Evolutionary conservation across 2,113 vertebrate species (phyloP), one percentile per base, ranked within the genome.

Genomic region (Agelaius phoeniceus): DNA sequence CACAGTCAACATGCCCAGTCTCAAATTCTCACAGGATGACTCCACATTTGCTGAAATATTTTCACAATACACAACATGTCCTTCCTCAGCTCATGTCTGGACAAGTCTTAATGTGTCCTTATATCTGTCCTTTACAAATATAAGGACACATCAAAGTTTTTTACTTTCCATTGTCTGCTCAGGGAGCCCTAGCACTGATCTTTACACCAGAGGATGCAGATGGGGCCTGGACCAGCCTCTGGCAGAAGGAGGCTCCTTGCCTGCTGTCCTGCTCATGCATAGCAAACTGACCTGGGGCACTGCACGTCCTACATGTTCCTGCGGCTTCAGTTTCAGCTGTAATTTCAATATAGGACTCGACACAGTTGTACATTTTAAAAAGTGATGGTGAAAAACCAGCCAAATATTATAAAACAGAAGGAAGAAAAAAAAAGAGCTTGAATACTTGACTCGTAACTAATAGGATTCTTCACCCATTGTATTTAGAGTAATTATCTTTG

Each of bases 401-500:
- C 71, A 85, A 86, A 35, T 41, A 26, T 69, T 69, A 61, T 68
- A 65, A 84, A 95, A 90, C 27, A 78, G 67, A 67, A 80, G 49
- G 67, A 90, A 30, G 67, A 54, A 13, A 77, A 59, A 93, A 74
- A 75, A 93, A 3, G 7, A 48, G 26, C 55, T 83, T 69, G 37
- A 89, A 59, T 39, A 75, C 49, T 74, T 96, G 43, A 75, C 71
- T 92, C 5, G 3, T 71, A 90, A 91, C 57, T 93, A 89, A 92
- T 61, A 89, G 57, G 80, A 89, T 81, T 55, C 51, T 41, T 95
- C 61, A 86, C 51, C 58, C 39, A 75, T 82, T 89, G 55, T 79
- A 83, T 92, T 96, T 88, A 88, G 35, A 80, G 49, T 69, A 89
- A 94, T 93, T 91, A 96, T 80, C 51, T 87, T 80, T 89, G 57